phyloP scores from a whole-genome alignment of 64 coral and sea anemone genomes.

The Porites australiensis region DNA sequence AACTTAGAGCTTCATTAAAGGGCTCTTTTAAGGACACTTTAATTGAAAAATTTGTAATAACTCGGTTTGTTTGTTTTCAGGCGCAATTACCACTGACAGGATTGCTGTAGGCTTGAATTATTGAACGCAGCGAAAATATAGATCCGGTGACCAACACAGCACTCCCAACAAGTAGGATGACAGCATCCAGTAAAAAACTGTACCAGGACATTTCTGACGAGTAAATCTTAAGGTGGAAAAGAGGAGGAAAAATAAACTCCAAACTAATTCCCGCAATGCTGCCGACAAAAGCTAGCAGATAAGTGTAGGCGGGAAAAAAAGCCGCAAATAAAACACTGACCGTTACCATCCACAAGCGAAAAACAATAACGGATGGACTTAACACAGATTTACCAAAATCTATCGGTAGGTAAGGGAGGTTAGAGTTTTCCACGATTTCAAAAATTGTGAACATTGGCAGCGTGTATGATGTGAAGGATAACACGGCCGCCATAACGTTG shows the following conservation, averaged over 20 bases:
- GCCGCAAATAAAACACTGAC: constrained; percentile 77
- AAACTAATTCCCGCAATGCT: constrained; percentile 86
- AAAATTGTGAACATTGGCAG: constrained; percentile 99
- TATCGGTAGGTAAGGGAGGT: constrained; percentile 24
- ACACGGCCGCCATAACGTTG: constrained; percentile 81
- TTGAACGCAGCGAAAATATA: constrained; percentile 61
- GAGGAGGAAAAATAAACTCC: constrained; percentile 90
- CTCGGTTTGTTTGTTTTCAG: background rate
- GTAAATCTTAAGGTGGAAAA: constrained; percentile 92
- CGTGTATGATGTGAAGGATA: constrained; percentile 90
- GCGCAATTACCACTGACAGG: background rate
- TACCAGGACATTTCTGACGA: constrained; percentile 67
- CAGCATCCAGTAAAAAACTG: constrained; percentile 60
- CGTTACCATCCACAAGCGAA: constrained; percentile 60
- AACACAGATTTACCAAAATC: constrained; percentile 55
- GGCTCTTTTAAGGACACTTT: too few species aligned
- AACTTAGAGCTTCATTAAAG: too few species aligned
- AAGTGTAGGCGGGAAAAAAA: constrained; percentile 66
- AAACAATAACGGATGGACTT: constrained; percentile 33
- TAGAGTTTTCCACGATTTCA: constrained; percentile 80
- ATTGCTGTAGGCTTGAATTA: constrained; percentile 17
- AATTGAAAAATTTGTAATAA: too few species aligned
- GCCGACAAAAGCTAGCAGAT: constrained; percentile 80
- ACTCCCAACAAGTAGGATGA: constrained; percentile 67
- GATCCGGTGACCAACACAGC: constrained; percentile 71